Conservation (phyloP, 2,113 vertebrate species). For the Speoplatyrhinus poulsoni region DNA sequence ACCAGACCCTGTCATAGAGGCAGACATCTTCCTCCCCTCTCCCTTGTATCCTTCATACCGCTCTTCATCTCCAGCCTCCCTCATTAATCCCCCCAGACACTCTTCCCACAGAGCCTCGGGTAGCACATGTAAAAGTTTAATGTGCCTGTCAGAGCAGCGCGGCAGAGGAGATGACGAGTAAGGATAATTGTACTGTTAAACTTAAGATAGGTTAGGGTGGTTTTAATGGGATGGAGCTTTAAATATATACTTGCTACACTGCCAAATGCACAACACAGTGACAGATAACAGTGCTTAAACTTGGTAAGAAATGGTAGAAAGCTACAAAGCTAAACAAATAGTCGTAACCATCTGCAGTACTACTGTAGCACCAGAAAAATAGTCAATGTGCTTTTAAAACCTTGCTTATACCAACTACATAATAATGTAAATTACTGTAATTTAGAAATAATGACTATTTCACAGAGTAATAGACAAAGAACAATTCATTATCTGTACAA, state of each 20-base stretch:
- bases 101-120: conserved; percentile 14
- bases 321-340: no score
- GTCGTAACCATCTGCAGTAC: no score
- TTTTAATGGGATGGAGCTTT: conserved; percentile 8
- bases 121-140: conserved; percentile 23
- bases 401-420: no score
- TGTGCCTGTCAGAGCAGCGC: not conserved
- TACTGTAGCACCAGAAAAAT: no score
- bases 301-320: not conserved
- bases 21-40: conserved; percentile 34
- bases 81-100: conserved; percentile 36
- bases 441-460: not conserved
- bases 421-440: no score
- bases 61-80: conserved; percentile 26
- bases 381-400: no score
- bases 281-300: conserved; percentile 1
- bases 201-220: not conserved
- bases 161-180: not conserved
- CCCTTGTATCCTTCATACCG: conserved; percentile 11
- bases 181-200: conserved; percentile 16
- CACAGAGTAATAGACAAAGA: not conserved
- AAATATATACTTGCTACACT: not conserved
- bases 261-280: not conserved
- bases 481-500: conserved; percentile 3
- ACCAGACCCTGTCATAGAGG: conserved; percentile 13